Base-by-base conservation (phyloP, 2,888 invertebrate genomes). In the Oscheius myriophilus region DNA sequence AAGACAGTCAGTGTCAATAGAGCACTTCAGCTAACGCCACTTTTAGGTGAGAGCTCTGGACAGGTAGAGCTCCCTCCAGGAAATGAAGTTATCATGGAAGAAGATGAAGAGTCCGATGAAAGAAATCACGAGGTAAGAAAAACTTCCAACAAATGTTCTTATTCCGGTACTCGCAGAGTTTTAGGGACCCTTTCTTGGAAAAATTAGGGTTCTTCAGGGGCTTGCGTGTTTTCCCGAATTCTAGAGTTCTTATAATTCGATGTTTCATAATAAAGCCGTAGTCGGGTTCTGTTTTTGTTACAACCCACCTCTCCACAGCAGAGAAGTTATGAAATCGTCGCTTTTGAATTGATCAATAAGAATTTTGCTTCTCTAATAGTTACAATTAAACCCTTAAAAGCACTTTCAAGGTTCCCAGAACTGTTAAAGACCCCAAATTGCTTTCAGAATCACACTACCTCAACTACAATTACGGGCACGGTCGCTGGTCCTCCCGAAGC, bases 31-130 rank as follows among this genome's bases (percentile, higher is more conserved):
- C 33, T 33, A 26, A 9, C n/a, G 41, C 23, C 18, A 45, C 49
- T 74, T 70, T 12, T 64, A 79, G 80, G 78, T 62, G 75, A 76
- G 63, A 77, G 77, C 52, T 78, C 77, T 39, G 80, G 71, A 21
- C 74, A 74, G 72, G 82, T 81, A 0, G 81, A 78, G 70, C 78
- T 80, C 45, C 73, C 72, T 1, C 73, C 77, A 43, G 71, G 70
- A 18, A 76, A 82, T 42, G 71, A 73, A 18, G 73, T 77, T n/a
- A 78, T 78, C 11, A 71, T 78, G 43, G 81, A 81, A 65, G 82
- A 83, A 39, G 79, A 81, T 41, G 83, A 83, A n/a, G 79, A 77
- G 43, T 70, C 72, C 18, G 78, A 78, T 42, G 76, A 74, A 72
- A 58, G 65, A 41, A 54, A 43, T n/a, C 55, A 45, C 18, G 65